Conservation (phyloP, 2,888 invertebrate genomes). For the Villa cingulata region DNA sequence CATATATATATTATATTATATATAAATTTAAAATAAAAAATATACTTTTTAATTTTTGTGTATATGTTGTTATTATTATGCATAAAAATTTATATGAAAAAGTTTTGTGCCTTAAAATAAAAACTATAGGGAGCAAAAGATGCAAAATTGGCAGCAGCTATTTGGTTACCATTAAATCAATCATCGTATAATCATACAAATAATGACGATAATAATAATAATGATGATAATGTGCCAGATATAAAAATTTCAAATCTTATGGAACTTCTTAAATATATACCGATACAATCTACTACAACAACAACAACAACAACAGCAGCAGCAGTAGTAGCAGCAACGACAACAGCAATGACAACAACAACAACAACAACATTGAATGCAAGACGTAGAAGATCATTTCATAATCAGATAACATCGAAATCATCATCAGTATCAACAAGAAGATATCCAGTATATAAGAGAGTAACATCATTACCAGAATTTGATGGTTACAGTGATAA, state of each 20-base stretch:
- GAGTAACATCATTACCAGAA: constrained; percentile 24
- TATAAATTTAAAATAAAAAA: too few species aligned
- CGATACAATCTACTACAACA: constrained; percentile 14
- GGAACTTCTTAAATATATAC: constrained; percentile 30
- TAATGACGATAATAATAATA: constrained; percentile 9
- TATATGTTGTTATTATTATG: too few species aligned
- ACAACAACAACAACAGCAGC: constrained; percentile 4
- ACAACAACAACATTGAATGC: background rate
- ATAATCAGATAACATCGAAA: constrained; percentile 1
- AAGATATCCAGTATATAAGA: constrained; percentile 2
- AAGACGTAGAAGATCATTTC: background rate
- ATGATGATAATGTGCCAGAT: constrained; percentile 23
- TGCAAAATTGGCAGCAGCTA: constrained; percentile 62
- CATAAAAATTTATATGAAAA: background rate
- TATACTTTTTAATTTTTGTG: too few species aligned
- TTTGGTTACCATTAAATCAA: constrained; percentile 56
- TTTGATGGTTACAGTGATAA: constrained; percentile 34
- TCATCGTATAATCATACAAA: too few species aligned
- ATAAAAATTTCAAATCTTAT: constrained; percentile 25
- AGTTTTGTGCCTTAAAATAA: background rate
- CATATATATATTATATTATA: too few species aligned
- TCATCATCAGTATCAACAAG: constrained; percentile 8
- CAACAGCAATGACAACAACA: background rate
- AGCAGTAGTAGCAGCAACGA: constrained; percentile 4
- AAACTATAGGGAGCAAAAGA: constrained; percentile 52